A percentile compares a stretch with the other conserved stretches of the same genome.
phyloP scores from a whole-genome alignment of 2,888 invertebrate species.

The Acleris sparsana region DNA sequence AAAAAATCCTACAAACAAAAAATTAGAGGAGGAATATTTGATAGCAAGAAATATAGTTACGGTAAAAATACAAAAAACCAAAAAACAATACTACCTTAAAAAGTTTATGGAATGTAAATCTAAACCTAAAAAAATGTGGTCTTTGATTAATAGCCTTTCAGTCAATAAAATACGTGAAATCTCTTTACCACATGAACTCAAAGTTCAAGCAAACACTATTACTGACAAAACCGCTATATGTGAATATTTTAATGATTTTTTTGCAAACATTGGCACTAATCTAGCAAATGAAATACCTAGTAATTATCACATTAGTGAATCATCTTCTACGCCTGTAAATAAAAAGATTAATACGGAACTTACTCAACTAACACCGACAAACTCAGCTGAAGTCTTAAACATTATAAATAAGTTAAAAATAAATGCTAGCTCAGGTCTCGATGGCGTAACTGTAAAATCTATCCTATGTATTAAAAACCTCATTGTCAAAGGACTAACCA shows the following conservation, averaged over 20 bases:
- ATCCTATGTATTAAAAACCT: conserved; percentile 13
- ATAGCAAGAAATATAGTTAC: neutral
- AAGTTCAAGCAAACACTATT: neutral
- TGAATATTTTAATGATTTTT: conserved; percentile 8
- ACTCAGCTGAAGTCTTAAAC: neutral
- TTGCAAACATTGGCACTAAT: conserved; percentile 5
- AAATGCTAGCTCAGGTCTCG: conserved; percentile 14
- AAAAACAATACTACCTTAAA: conserved; percentile 5
- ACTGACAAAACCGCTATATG: neutral
- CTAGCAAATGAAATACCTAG: conserved; percentile 5
- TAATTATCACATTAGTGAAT: neutral
- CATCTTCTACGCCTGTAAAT: neutral
- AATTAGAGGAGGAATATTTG: neutral
- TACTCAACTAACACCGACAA: neutral
- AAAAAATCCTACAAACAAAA: conserved; percentile 13
- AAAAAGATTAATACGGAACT: neutral
- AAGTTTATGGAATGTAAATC: neutral
- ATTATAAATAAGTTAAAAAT: conserved; percentile 19
- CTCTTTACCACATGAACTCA: too few species aligned
- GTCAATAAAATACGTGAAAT: neutral
- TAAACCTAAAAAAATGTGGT: too few species aligned
- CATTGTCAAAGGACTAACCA: neutral
- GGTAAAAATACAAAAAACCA: neutral
- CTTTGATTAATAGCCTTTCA: conserved; percentile 4
- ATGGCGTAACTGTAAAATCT: conserved; percentile 11